Conservation (phyloP, 1,140 invertebrate genomes). For the Macrocentrus cingulum region DNA sequence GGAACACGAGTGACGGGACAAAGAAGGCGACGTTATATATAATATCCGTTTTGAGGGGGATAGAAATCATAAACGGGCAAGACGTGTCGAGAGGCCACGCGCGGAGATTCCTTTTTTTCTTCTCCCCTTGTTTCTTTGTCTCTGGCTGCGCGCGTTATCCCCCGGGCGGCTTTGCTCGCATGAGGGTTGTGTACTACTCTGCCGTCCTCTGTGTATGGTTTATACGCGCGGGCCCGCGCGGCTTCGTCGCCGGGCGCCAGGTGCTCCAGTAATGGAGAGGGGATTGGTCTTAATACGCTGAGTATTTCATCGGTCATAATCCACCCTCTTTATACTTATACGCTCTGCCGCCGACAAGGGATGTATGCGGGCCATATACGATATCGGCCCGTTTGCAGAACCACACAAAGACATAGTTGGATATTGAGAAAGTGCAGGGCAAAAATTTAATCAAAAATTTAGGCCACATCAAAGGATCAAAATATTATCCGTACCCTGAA, state of each 20-base stretch:
- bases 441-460: no score
- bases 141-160: background rate
- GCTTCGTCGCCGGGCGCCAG: constrained; percentile 26
- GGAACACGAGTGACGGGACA: constrained; percentile 15
- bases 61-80: constrained; percentile 13
- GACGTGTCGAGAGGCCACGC: constrained; percentile 23
- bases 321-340: constrained; percentile 19
- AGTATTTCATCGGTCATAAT: constrained; percentile 35
- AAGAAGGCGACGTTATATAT: constrained; percentile 12
- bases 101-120: constrained; percentile 17
- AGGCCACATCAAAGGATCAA: no score
- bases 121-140: constrained; percentile 12
- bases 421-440: background rate
- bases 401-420: background rate
- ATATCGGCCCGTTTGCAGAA: constrained; percentile 14
- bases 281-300: constrained; percentile 31
- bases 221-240: background rate
- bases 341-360: background rate
- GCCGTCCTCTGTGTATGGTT: no score
- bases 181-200: constrained; percentile 15
- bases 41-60: background rate
- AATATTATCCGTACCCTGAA: no score
- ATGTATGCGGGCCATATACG: background rate
- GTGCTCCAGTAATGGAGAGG: constrained; percentile 21
- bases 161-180: background rate